Evolutionary conservation across 2,797 vertebrate species (phyloP).

Genomic region (Lithobates sylvaticus): DNA sequence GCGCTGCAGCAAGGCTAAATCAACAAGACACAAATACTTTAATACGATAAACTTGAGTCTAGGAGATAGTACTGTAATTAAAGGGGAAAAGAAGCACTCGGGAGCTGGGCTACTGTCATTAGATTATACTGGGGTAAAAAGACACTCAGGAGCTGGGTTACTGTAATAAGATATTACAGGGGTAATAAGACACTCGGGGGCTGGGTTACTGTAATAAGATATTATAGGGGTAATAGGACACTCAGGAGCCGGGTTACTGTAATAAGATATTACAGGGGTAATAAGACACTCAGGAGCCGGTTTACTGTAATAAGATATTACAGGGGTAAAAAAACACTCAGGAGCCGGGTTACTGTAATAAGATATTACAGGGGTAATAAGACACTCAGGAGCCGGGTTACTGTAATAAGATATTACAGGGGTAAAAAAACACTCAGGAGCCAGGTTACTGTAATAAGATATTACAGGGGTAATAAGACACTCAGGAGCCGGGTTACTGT

Average conservation of each 20-base stretch:
- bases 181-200: conserved; percentile 15
- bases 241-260: conserved; percentile 11
- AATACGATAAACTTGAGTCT: not conserved
- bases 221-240: conserved; percentile 17
- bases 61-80: too few relatives aligned
- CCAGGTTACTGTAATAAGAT: conserved; percentile 13
- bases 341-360: conserved; percentile 20
- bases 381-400: conserved; percentile 15
- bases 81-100: not conserved
- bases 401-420: not conserved
- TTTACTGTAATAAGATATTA: conserved; percentile 11
- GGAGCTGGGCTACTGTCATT: conserved; percentile 16
- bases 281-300: conserved; percentile 17
- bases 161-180: conserved; percentile 22
- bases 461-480: conserved; percentile 1
- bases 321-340: conserved; percentile 15
- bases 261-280: conserved; percentile 14
- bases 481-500: too few relatives aligned
- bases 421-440: conserved; percentile 21
- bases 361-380: conserved; percentile 18
- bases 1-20: not conserved
- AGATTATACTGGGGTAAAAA: not conserved
- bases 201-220: conserved; percentile 28
- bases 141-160: conserved; percentile 7
- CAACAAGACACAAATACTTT: conserved; percentile 2